Evolutionary conservation across 2,797 vertebrate species (phyloP), one percentile per base, ranked within the genome.

Genomic region (Chrosomus eos): DNA sequence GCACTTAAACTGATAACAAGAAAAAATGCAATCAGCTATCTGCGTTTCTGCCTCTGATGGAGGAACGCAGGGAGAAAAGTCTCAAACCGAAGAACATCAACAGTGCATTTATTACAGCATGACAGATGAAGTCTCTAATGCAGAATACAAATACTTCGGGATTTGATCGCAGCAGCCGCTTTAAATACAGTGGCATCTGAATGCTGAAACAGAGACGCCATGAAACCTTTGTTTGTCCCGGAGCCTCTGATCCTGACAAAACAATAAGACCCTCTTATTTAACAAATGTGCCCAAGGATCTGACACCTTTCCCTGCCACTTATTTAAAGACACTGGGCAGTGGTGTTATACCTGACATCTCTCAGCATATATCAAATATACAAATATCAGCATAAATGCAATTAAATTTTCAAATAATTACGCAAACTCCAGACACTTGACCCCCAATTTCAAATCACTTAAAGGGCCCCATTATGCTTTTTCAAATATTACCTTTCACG

Each of bases 211-310:
- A 60, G 21, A 28, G 53, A 72, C 7, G 0, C 19, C 68, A 72
- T 72, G 26, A 73, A 82, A 62, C 28, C 38, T 73, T 38, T 11
- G 36, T 81, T 82, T 73, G 80, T 82, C 26, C 38, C 11, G 53
- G 19, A 60, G 80, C 38, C 53, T 60, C 68, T 73, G 68, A 82
- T 72, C 80, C 68, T 82, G 80, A 68, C 80, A 73, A 82, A 82
- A 62, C 53, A 82, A 2, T 31, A 3, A 73, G 53, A n/a, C n/a
- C 53, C 53, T 73, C 68, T 72, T 72, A 60, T 72, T 81, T 81
- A 53, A 81, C 53, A 72, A 73, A 73, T 33, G 38, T 45, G 53
- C 68, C 73, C 68, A 82, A 21, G 53, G 53, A 73, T 73, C 80
- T 28, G 9, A 82, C 53, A 81, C n/a, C 36, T 38, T 73, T 64